These are phyloP conservation scores for Norana najaformis DNA, from an alignment of 2,888 invertebrate species.

Conservation along the genomic window DNA sequence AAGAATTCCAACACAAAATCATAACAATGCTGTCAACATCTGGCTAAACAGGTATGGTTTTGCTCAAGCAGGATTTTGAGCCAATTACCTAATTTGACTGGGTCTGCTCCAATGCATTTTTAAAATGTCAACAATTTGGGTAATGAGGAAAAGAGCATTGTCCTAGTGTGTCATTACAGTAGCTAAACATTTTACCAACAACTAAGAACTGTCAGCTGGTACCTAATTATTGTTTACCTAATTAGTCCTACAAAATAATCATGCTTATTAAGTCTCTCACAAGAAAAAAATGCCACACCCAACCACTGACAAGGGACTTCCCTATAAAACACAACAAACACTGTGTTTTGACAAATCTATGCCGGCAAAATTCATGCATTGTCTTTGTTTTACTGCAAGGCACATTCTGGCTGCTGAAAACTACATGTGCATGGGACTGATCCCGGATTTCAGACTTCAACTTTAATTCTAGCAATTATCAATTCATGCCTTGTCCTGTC, in stretches of 20 bases:
- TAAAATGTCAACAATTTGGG: neutral
- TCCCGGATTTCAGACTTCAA: neutral
- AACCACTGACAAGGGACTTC: neutral
- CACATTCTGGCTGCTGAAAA: too few relatives aligned
- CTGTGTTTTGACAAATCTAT: neutral
- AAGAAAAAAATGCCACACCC: slow-evolving; percentile 6
- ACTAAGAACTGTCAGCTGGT: neutral
- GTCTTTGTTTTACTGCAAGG: too few relatives aligned
- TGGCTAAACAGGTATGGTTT: too few relatives aligned
- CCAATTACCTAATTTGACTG: neutral
- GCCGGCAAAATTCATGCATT: too few relatives aligned
- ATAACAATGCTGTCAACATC: too few relatives aligned
- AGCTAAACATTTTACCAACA: neutral
- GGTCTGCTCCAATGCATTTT: neutral
- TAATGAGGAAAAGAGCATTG: slow-evolving; percentile 5
- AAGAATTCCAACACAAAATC: too few relatives aligned
- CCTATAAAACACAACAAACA: neutral
- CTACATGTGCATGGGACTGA: too few relatives aligned
- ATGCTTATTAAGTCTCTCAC: neutral
- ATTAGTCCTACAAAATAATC: neutral
- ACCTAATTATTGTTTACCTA: neutral
- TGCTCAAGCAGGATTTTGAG: too few relatives aligned
- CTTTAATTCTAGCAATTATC: neutral
- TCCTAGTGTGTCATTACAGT: neutral
- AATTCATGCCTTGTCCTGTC: neutral